These are phyloP conservation scores for Hozukius guyotensis DNA, from an alignment of 2,797 vertebrate genomes.

Conservation along the genomic window DNA sequence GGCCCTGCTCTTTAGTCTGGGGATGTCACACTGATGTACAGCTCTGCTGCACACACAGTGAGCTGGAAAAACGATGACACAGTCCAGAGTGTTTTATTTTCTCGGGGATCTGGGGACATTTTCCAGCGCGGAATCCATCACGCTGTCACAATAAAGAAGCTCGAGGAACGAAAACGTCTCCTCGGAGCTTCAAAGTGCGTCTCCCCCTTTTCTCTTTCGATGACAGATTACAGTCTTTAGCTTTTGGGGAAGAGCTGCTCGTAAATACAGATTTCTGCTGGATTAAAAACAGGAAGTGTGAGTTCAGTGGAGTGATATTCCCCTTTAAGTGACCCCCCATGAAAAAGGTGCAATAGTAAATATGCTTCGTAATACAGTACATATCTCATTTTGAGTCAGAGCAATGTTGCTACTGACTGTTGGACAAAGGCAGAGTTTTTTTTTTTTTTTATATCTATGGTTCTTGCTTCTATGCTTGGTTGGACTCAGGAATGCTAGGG, in stretches of 20 bases:
- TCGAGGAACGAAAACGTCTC: slow-evolving; percentile 48
- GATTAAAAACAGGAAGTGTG: slow-evolving; percentile 54
- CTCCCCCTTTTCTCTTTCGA: slow-evolving; percentile 21
- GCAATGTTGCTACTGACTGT: slow-evolving; percentile 36
- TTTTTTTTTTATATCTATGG: slow-evolving; percentile 25
- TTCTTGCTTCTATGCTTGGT: slow-evolving; percentile 42
- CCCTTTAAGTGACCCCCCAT: slow-evolving; percentile 40
- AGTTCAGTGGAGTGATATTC: slow-evolving; percentile 50
- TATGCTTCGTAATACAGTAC: slow-evolving; percentile 62
- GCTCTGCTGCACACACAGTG: slow-evolving; percentile 35
- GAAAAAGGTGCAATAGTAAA: slow-evolving; percentile 64
- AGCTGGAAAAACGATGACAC: slow-evolving; percentile 69
- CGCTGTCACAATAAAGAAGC: slow-evolving; percentile 68
- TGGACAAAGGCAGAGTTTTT: slow-evolving; percentile 40
- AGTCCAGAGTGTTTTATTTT: slow-evolving; percentile 75
- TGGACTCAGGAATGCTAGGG: slow-evolving; percentile 57
- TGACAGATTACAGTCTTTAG: slow-evolving; percentile 55
- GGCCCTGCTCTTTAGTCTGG: slow-evolving; percentile 32
- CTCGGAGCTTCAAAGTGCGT: slow-evolving; percentile 49
- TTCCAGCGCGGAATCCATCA: slow-evolving; percentile 72
- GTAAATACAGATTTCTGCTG: slow-evolving; percentile 48
- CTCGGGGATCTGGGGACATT: slow-evolving; percentile 69
- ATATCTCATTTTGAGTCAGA: slow-evolving; percentile 20
- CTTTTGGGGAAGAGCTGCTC: slow-evolving; percentile 55
- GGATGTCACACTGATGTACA: slow-evolving; percentile 60